Percentiles rank a stretch among this genome's conserved stretches.
phyloP scores from a whole-genome alignment of 2,888 invertebrate genomes.

The Ectropis crepuscularia region DNA sequence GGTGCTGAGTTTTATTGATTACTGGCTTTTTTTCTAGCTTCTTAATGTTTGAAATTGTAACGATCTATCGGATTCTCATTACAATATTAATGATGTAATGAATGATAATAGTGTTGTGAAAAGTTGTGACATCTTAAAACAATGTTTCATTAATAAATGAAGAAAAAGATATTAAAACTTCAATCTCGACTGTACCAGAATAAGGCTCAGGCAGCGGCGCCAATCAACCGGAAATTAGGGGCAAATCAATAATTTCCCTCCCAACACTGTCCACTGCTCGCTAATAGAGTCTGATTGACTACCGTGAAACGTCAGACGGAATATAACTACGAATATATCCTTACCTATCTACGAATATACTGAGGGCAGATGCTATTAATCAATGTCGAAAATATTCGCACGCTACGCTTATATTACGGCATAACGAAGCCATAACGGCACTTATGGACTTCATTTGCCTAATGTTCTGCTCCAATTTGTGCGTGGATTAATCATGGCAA shows the following conservation, averaged over 20 bases:
- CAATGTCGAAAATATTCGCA: constrained; percentile 43
- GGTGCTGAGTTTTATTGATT: too few relatives aligned
- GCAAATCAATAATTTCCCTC: constrained; percentile 81
- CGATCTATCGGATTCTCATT: too few relatives aligned
- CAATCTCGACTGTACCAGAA: not conserved
- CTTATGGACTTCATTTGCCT: constrained; percentile 37
- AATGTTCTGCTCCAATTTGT: constrained; percentile 29
- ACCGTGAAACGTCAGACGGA: constrained; percentile 41
- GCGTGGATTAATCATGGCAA: constrained; percentile 17
- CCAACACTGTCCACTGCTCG: constrained; percentile 59
- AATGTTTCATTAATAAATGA: too few relatives aligned
- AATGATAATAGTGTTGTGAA: too few relatives aligned
- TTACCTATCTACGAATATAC: not conserved
- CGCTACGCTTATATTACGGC: constrained; percentile 32
- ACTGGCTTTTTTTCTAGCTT: too few relatives aligned
- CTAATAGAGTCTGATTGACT: constrained; percentile 76
- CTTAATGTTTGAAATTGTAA: too few relatives aligned
- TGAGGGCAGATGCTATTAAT: constrained; percentile 36
- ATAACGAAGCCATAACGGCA: constrained; percentile 26
- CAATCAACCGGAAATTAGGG: constrained; percentile 76
- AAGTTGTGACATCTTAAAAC: too few relatives aligned
- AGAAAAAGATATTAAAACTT: too few relatives aligned
- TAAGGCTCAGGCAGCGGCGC: constrained; percentile 45
- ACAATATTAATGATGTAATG: too few relatives aligned
- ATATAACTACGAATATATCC: not conserved